phyloP scores from a whole-genome alignment of 2,888 invertebrate genomes.

The Noctua comes region DNA sequence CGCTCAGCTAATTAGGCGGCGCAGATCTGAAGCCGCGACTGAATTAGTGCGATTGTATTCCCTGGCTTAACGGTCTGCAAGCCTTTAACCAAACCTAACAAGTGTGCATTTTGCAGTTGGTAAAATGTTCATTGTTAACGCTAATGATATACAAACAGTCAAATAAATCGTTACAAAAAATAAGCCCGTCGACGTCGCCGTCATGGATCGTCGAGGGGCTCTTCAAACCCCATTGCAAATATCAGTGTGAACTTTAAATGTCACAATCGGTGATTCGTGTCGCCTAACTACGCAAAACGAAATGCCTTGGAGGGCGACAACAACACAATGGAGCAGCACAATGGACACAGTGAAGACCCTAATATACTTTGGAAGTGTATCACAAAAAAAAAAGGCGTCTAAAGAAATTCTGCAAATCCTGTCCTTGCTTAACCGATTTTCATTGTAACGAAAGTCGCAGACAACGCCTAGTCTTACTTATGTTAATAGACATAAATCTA shows the following conservation, averaged over 20 bases:
- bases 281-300: constrained; percentile 45
- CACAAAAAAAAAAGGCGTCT: not conserved
- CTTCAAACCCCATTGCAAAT: constrained; percentile 78
- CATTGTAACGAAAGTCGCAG: not conserved
- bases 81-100: constrained; percentile 72
- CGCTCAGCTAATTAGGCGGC: constrained; percentile 88
- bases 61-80: constrained; percentile 77
- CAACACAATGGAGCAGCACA: constrained; percentile 4
- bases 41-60: constrained; percentile 85
- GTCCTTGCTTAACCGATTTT: not conserved
- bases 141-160: constrained; percentile 48
- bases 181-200: constrained; percentile 20
- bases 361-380: constrained; percentile 3
- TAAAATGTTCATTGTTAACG: constrained; percentile 38
- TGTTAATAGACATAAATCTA: constrained; percentile 15
- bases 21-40: constrained; percentile 86
- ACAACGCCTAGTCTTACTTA: not conserved
- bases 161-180: constrained; percentile 45
- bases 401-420: not conserved
- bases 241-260: constrained; percentile 89
- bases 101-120: constrained; percentile 60
- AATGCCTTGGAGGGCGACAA: constrained; percentile 31
- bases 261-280: constrained; percentile 78
- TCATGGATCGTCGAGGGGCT: constrained; percentile 68
- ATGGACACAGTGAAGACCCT: constrained; percentile 1